Base-by-base conservation (phyloP, 2,797 vertebrate species). In the Megalops cyprinoides region DNA sequence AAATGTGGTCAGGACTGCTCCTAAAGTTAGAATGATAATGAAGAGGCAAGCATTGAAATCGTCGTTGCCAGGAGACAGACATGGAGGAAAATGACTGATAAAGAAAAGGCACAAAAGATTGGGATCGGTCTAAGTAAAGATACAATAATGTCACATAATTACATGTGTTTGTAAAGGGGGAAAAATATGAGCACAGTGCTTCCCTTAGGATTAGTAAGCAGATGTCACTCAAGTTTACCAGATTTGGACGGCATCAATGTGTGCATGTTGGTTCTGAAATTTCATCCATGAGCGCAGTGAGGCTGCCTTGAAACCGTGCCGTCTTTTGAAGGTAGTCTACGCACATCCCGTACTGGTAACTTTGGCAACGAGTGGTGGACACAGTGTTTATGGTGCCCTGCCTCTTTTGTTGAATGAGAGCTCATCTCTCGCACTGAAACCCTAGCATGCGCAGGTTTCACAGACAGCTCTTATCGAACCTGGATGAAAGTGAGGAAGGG, bases 31-130 rank as follows among this genome's bases (percentile, higher is more conserved):
- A 86, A 87, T 92, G 91, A 93, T 93, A 92, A 90, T 81, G 84
- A 90, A 91, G 88, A 93, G 91, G 90, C 87, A 87, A 86, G 89
- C 93, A 91, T 93, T 93, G 86, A 93, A 88, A 92, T 88, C 83
- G 89, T 85, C 44, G 92, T 94, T 94, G 93, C 93, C 90, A 91
- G 89, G 93, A 90, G 91, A 93, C 93, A 79, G 85, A 93, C 91
- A 92, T 91, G 91, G 90, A 93, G 90, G 84, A 62, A 83, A 80
- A 83, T 86, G 87, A 89, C 88, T 89, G 85, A 82, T 87, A 88
- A 87, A 88, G 89, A 92, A 86, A 85, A 83, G 86, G 87, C 87
- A 92, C 89, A 91, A 93, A 90, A 84, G 85, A 78, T 83, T 65
- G 4, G 34, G 82, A 67, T 79, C 46, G 34, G 67, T 51, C 58